Conservation (phyloP, 2,113 vertebrate species). For the Suncus etruscus region DNA sequence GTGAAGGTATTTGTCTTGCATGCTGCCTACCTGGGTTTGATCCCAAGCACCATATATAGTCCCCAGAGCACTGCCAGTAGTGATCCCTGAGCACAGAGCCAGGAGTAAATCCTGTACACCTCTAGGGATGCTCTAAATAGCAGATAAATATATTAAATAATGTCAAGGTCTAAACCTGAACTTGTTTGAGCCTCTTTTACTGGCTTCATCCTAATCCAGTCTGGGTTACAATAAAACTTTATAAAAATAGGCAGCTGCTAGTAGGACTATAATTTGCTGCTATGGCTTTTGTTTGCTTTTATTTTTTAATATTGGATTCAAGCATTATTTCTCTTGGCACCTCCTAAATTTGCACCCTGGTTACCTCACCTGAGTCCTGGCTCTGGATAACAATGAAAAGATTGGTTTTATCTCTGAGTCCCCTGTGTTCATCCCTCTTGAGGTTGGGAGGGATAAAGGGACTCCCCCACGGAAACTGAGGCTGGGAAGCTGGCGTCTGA, state of each 20-base stretch:
- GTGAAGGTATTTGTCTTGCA: too few relatives aligned
- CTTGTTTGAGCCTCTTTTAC: not conserved
- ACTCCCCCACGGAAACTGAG: not conserved
- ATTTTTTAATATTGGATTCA: not conserved
- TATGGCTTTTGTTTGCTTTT: not conserved
- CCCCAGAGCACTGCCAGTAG: too few relatives aligned
- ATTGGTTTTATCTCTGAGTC: not conserved
- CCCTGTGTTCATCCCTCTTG: not conserved
- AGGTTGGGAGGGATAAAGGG: not conserved
- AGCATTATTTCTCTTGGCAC: not conserved
- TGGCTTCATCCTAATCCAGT: not conserved
- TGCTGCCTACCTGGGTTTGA: too few relatives aligned
- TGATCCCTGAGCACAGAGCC: too few relatives aligned
- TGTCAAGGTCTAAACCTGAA: not conserved
- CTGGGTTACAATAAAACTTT: constrained; percentile 35
- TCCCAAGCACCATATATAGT: too few relatives aligned
- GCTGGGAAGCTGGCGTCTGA: not conserved
- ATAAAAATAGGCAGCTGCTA: not conserved
- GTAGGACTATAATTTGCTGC: not conserved
- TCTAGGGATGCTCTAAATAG: too few relatives aligned
- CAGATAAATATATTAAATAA: not conserved
- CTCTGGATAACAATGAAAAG: not conserved
- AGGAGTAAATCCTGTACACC: too few relatives aligned
- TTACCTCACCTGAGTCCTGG: not conserved
- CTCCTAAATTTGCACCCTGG: not conserved